These are phyloP conservation scores for Ditula angustiorana DNA, from an alignment of 2,888 invertebrate species.

Conservation along the genomic window DNA sequence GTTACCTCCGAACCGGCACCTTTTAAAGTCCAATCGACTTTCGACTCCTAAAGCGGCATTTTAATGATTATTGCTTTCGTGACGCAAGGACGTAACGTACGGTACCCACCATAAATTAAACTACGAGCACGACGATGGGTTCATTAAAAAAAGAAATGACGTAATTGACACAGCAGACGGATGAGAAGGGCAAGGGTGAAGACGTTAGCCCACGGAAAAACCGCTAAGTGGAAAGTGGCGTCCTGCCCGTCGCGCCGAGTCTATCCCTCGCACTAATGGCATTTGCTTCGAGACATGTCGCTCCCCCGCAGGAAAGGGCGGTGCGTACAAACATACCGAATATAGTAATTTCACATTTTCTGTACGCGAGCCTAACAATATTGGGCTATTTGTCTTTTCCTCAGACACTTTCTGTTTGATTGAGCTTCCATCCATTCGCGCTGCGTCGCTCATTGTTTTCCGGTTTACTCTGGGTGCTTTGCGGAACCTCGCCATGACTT, in stretches of 20 bases:
- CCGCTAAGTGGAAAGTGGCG: conserved; percentile 60
- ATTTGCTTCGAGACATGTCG: conserved; percentile 59
- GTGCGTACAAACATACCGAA: conserved; percentile 36
- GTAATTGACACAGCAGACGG: conserved; percentile 43
- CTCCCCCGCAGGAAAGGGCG: conserved; percentile 50
- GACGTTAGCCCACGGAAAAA: conserved; percentile 53
- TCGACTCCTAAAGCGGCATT: conserved; percentile 39
- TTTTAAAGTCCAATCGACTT: conserved; percentile 50
- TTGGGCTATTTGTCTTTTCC: conserved; percentile 13
- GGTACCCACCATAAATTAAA: background rate
- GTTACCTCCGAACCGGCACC: conserved; percentile 47
- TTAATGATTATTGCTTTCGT: conserved; percentile 15
- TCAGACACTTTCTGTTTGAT: conserved; percentile 17
- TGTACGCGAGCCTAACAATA: conserved; percentile 1
- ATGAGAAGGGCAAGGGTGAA: conserved; percentile 40
- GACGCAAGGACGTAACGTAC: conserved; percentile 1
- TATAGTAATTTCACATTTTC: conserved; percentile 25
- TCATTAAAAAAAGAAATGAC: conserved; percentile 38
- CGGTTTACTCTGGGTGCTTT: background rate
- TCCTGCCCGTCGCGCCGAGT: conserved; percentile 55
- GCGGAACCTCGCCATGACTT: background rate
- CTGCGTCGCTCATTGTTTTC: background rate
- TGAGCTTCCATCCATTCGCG: background rate
- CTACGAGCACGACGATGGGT: background rate
- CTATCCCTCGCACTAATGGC: conserved; percentile 60